Base-by-base conservation (phyloP, 64 coral and sea anemone species). In the Exaiptasia diaphana region DNA sequence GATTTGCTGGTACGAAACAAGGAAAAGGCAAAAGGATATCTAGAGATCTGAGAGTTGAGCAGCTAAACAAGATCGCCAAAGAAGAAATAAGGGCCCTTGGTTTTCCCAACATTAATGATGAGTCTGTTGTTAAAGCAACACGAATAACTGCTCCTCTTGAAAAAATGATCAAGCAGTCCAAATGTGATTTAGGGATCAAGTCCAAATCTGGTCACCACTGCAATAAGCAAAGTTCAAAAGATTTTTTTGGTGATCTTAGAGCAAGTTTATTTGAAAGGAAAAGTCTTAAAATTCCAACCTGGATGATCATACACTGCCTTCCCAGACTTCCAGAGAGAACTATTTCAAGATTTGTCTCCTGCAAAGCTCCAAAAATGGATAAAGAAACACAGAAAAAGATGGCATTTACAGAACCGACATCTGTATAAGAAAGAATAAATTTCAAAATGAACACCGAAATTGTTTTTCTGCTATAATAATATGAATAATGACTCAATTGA, bases 11-110 rank as follows among this genome's bases (percentile, higher is more conserved):
- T n/a, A 76, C 38, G 35, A 83, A 91, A 40, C 29, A 57, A 60
- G 88, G 88, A 13, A n/a, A 37, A 76, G 88, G 6, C 5, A 77
- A 85, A 64, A 36, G 73, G 56, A 91, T 91, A 11, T 90, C 79
- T 1, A 26, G 72, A 69, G 88, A 90, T 39, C 54, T 84, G 35
- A 55, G 88, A 23, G 17, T 90, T 50, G 88, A 90, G 35, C 79
- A 90, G 18, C 61, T 59, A 10, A 90, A 90, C 4, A 43, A 70
- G 38, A 71, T 84, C 6, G 44, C 80, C 20, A 90, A 90, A 4
- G 44, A 77, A 46, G 71, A 55, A 17, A 90, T 90, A 21, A 41
- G 64, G 28, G 72, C 71, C 18, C 31, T 90, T 15, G 88, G 88
- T 12, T 74, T 44, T 41, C 39, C 58, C 15, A 90, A 90, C 32